Base-by-base conservation (phyloP, 2,888 invertebrate species). In the Salticus scenicus region DNA sequence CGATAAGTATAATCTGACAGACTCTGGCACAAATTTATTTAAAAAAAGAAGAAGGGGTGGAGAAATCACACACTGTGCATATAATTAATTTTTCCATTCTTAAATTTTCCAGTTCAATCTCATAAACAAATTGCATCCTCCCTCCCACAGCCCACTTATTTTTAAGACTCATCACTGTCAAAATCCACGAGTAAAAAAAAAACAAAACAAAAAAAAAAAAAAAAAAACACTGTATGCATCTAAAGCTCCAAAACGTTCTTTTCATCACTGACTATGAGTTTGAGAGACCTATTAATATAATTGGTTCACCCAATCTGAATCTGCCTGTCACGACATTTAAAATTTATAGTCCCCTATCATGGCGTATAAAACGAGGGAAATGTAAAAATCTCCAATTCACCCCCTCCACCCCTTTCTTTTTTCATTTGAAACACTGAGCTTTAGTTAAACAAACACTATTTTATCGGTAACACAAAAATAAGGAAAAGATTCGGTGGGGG, bases 401-500 rank as follows among this genome's bases (percentile, higher is more conserved):
- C 30, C 10, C 10, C 10, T 37, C 57, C 37, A 63, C 10, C 30
- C 30, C 10, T 37, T 37, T 37, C 57, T 24, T 72, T 67, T 76
- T 76, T 72, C 76, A 76, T 73, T 77, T 84, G 67, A 77, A 72
- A 84, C 83, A 77, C 73, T 77, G 77, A 73, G 57, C 77, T 77
- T 77, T 47, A 73, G 83, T 77, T 84, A 84, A 78, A 77, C 83
- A 84, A 84, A 84, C 73, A 84, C 72, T 63, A 67, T 77, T 84
- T 84, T 77, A 84, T 84, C 77, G 83, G 37, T 33, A 73, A 73
- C 30, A 30, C 14, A 66, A 66, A 66, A 77, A 77, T 72, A 72
- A 83, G 66, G 66, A 42, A 72, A 64, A 37, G 63, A n/a, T 31
- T 66, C 31, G 20, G 67, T 27, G 41, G 66, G 47, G 51, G 17